Evolutionary conservation across 2,113 vertebrate genomes (phyloP), one percentile per base, ranked within the genome.

Genomic region (Struthio camelus): DNA sequence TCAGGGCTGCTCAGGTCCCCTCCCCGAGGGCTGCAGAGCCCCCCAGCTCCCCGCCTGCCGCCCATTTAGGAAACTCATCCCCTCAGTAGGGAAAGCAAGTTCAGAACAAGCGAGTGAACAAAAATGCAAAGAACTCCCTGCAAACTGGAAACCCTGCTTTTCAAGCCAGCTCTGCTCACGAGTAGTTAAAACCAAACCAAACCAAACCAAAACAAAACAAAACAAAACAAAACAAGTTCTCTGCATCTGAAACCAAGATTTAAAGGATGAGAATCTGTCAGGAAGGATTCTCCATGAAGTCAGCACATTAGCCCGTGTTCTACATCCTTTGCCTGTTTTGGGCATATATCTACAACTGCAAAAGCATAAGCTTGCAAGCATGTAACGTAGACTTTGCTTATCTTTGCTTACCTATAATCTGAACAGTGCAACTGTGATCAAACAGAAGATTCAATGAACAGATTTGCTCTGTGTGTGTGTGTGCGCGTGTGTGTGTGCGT

Each of bases 1-100:
- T 6, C 77, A 30, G 84, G 24, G 62, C 89, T 96, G 94, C 36
- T 72, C 89, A 72, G 82, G 94, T 93, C 96, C 85, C 69, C 91
- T 64, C 53, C 14, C 56, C 30, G 3, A 6, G 9, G 5, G 53
- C 62, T 30, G 17, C 0, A 5, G 71, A 69, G 82, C 27, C 15
- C 1, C 9, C n/a, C 46, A 25, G 66, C 40, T 28, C 10, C 30
- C 4, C 3, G 53, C 6, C 4, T 3, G 30, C 30, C 15, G 71
- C 3, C 10, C 9, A 11, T 42, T 50, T 2, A 0, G 14, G 24
- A 69, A 78, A 58, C 54, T 17, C 19, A 18, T 48, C 4, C 2
- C 36, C 54, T 54, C 6, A 0, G 17, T 36, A 56, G 67, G 3
- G 59, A 32, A 10, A 71, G 20, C 15, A 11, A 70, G 64, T 1